Evolutionary conservation across 2,888 invertebrate genomes (phyloP), one percentile per base, ranked within the genome.

Genomic region (Gonocerus acuteangulatus): DNA sequence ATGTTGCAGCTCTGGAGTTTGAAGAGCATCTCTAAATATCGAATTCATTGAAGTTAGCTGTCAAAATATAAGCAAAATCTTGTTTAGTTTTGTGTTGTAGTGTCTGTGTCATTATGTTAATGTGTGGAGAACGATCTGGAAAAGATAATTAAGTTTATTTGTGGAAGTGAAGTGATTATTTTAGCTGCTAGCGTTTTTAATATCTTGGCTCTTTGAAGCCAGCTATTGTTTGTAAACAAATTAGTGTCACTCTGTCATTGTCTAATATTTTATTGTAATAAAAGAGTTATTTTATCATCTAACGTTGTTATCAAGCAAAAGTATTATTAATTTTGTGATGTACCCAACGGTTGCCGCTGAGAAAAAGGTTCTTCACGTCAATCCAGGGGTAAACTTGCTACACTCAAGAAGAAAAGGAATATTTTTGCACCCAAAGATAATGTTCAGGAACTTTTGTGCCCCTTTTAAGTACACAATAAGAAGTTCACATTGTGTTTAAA

Each of bases 331-430:
- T 15, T 58, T 64, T 70, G 70, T 69, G 61, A 70, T 70, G 70
- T 69, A 66, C 69, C 68, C 68, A 66, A 61, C 61, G 65, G 61
- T 65, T 32, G 60, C 64, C 48, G 61, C 63, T 16, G 64, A 66
- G 61, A 60, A 68, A 59, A 64, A 67, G 65, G 63, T 67, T 65
- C 58, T 48, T 65, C 65, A 61, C 48, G 61, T 64, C 51, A 48
- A 62, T 32, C 64, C 67, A 27, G 64, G 65, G 34, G 72, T 73
- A 73, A 84, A 81, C 75, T 79, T 85, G 72, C 78, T 85, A 70
- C 85, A 87, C 76, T 86, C 87, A 68, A 87, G 88, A 75, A 85
- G 87, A 84, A 90, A 89, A 86, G 88, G 87, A 81, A 86, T 89
- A 79, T 85, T 87, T 77, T 86, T 88, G 82, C 87, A 88, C 78